Evolutionary conservation across 2,888 invertebrate genomes (phyloP).

Genomic region (Reticulitermes lucifugus): DNA sequence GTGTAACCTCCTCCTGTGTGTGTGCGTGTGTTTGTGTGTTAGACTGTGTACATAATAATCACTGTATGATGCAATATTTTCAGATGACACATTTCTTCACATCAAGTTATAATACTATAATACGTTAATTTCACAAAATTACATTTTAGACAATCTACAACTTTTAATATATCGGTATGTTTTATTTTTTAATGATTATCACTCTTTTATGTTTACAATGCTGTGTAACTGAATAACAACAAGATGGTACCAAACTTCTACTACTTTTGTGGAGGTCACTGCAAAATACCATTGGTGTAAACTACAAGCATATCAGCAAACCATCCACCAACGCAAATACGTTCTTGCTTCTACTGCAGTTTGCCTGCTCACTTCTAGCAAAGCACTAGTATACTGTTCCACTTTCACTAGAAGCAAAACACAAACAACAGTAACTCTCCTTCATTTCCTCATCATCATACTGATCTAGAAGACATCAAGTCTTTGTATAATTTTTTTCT

Average conservation of each 20-base stretch:
- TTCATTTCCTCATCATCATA: constrained; percentile 19
- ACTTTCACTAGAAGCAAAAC: constrained; percentile 7
- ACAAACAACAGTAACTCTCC: neutral
- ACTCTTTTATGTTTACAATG: no score
- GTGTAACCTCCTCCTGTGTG: no score
- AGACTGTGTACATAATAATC: no score
- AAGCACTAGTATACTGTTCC: neutral
- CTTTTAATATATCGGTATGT: no score
- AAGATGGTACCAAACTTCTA: neutral
- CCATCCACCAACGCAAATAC: neutral
- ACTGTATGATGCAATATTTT: no score
- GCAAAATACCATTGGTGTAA: neutral
- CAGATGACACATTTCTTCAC: no score
- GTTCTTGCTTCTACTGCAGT: neutral
- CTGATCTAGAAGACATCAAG: constrained; percentile 38
- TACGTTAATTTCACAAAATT: no score
- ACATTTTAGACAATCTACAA: no score
- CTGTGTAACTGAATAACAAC: neutral
- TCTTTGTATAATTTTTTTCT: constrained; percentile 35
- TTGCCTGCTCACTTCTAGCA: neutral
- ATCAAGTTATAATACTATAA: no score
- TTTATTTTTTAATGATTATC: no score
- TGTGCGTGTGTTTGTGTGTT: no score
- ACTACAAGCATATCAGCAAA: neutral
- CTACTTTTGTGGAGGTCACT: neutral